Percentiles rank a stretch among this genome's conserved stretches.
These are phyloP conservation scores for Aphelenchoides besseyi DNA, from an alignment of 1,140 invertebrate genomes.

Conservation along the genomic window DNA sequence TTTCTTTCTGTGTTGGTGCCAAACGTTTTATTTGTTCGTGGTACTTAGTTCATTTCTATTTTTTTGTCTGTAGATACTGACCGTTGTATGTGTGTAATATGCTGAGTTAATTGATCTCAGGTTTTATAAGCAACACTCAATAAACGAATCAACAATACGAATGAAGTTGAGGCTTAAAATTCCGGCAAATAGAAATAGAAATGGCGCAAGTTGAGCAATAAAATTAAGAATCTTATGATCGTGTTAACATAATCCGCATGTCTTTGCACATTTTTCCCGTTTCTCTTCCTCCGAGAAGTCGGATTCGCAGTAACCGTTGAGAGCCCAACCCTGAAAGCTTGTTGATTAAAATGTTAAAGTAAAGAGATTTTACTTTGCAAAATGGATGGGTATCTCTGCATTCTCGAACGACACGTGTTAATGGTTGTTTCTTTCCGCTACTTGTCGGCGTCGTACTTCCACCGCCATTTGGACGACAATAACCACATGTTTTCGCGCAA, in stretches of 20 bases:
- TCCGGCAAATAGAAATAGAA: no score
- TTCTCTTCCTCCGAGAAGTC: conserved; percentile 45
- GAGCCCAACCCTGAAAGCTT: conserved; percentile 42
- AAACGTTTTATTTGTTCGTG: no score
- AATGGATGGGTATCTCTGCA: conserved; percentile 42
- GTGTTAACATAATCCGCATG: conserved; percentile 41
- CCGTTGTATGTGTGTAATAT: no score
- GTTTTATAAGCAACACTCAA: background rate
- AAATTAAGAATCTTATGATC: conserved; percentile 1
- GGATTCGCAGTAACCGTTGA: conserved; percentile 46
- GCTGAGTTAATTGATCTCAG: background rate
- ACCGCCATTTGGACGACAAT: conserved; percentile 26
- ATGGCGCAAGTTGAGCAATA: background rate
- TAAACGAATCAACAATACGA: conserved; percentile 6
- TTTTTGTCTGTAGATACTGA: no score
- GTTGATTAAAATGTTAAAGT: conserved; percentile 13
- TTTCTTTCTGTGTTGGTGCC: no score
- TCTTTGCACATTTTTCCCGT: conserved; percentile 47
- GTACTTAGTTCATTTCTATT: no score
- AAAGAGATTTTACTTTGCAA: conserved; percentile 27
- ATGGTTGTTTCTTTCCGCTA: background rate
- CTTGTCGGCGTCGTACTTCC: conserved; percentile 9
- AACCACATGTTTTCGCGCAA: conserved; percentile 47
- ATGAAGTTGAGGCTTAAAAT: no score
- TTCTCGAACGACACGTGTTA: conserved; percentile 8